A percentile compares a stretch with the other conserved stretches of the same genome.
Evolutionary conservation across 2,113 vertebrate genomes (phyloP).

Genomic region (Sialia sialis): DNA sequence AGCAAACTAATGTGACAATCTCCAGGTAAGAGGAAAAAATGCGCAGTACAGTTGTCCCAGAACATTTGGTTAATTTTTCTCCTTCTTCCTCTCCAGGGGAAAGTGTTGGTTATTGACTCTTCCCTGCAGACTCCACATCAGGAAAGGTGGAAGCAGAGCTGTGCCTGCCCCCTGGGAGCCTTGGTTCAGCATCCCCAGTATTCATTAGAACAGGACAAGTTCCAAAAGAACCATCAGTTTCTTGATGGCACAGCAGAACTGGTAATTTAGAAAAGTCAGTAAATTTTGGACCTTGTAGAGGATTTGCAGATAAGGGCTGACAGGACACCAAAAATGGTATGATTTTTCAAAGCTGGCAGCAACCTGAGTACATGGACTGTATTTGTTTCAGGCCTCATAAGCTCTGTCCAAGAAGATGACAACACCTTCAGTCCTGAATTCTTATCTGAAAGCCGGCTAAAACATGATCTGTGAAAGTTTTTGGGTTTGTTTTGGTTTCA

Average conservation of each 20-base stretch:
- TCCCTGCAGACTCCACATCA: rapidly evolving
- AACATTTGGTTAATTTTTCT: not conserved
- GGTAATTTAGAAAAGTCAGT: not conserved
- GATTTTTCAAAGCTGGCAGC: not conserved
- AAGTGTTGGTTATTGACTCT: not conserved
- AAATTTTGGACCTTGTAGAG: not conserved
- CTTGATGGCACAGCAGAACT: not conserved
- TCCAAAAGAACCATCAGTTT: not conserved
- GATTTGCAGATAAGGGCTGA: not conserved
- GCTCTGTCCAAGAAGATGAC: not conserved
- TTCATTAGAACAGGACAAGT: rapidly evolving
- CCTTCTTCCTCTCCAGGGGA: not conserved
- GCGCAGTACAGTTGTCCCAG: not conserved
- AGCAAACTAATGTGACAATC: not conserved
- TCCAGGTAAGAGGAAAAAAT: not conserved
- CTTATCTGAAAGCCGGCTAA: not conserved
- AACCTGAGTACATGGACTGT: not conserved
- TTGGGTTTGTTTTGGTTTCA: not conserved
- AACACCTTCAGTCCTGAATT: not conserved
- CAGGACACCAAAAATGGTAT: not conserved
- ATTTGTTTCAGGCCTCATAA: not conserved
- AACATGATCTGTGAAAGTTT: not conserved
- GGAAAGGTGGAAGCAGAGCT: not conserved
- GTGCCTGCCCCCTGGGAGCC: not conserved
- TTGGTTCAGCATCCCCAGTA: not conserved